Conservation (phyloP, 2,888 invertebrate genomes). For the Mongoloraphidia duomilia region DNA sequence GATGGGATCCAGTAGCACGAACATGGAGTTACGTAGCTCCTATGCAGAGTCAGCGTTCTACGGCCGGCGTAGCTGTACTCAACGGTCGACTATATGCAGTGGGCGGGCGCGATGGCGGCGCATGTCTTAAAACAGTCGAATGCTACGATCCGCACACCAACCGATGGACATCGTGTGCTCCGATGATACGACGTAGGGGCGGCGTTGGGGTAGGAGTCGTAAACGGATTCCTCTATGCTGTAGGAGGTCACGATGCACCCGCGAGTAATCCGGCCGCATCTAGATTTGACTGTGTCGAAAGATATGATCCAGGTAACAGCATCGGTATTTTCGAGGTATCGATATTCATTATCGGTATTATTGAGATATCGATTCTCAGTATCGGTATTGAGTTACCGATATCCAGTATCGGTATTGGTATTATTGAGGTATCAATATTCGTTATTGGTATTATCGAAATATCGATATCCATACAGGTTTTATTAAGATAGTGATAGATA, state of each 20-base stretch:
- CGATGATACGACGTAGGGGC: conserved; percentile 75
- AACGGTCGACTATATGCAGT: conserved; percentile 77
- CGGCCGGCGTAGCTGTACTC: conserved; percentile 81
- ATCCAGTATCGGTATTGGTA: conserved; percentile 30
- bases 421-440: no score
- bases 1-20: conserved; percentile 79
- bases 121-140: conserved; percentile 82
- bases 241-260: conserved; percentile 90
- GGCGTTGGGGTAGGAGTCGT: conserved; percentile 81
- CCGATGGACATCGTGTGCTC: conserved; percentile 71
- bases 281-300: conserved; percentile 79
- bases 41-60: conserved; percentile 78
- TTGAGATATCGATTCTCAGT: no score
- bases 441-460: no score
- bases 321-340: not conserved
- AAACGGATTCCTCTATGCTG: conserved; percentile 77
- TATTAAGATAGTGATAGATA: no score
- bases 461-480: no score
- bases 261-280: conserved; percentile 71
- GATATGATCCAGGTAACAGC: conserved; percentile 47
- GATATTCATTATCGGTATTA: no score
- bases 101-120: conserved; percentile 83
- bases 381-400: no score
- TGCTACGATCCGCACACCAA: conserved; percentile 60
- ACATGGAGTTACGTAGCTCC: conserved; percentile 84